These are phyloP conservation scores for Drosophila pseudoobscura DNA, from an alignment of 1,140 invertebrate genomes.

Conservation along the genomic window DNA sequence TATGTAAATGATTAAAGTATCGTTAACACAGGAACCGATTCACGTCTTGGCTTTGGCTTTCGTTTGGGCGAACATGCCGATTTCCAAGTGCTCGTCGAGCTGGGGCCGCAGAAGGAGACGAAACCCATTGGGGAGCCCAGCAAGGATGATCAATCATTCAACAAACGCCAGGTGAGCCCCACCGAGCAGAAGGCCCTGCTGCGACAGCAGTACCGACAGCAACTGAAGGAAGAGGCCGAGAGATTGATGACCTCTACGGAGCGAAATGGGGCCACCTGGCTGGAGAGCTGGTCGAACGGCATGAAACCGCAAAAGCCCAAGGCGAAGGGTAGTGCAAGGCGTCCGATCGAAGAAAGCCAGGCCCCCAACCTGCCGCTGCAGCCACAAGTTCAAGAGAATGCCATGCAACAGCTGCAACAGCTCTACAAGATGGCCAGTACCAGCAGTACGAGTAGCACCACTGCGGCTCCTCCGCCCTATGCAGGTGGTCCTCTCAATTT, in stretches of 20 bases:
- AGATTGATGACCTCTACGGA: conserved; percentile 61
- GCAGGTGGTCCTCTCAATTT: conserved; percentile 25
- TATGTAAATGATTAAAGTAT: neutral
- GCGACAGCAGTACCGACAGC: conserved; percentile 47
- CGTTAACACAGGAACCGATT: conserved; percentile 88
- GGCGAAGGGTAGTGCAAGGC: conserved; percentile 14
- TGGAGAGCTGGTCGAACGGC: conserved; percentile 75
- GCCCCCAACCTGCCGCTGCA: conserved; percentile 18
- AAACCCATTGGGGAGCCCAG: conserved; percentile 84
- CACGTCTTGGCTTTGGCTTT: conserved; percentile 90
- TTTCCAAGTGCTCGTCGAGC: conserved; percentile 89
- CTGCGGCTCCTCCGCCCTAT: conserved; percentile 2
- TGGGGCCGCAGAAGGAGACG: conserved; percentile 90
- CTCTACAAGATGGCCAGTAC: conserved; percentile 74
- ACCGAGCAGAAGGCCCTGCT: conserved; percentile 45
- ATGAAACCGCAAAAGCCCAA: conserved; percentile 60
- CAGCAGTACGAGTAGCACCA: conserved; percentile 21
- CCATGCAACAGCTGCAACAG: conserved; percentile 72
- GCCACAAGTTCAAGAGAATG: conserved; percentile 31
- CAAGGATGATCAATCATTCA: conserved; percentile 66
- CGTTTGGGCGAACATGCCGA: conserved; percentile 91
- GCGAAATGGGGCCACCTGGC: conserved; percentile 63
- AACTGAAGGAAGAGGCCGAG: conserved; percentile 39
- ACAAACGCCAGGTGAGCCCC: conserved; percentile 74
- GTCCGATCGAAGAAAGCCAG: conserved; percentile 15